A percentile compares a stretch with the other conserved stretches of the same genome.
Conservation (phyloP, 2,888 invertebrate genomes). For the Athalia rosae region DNA sequence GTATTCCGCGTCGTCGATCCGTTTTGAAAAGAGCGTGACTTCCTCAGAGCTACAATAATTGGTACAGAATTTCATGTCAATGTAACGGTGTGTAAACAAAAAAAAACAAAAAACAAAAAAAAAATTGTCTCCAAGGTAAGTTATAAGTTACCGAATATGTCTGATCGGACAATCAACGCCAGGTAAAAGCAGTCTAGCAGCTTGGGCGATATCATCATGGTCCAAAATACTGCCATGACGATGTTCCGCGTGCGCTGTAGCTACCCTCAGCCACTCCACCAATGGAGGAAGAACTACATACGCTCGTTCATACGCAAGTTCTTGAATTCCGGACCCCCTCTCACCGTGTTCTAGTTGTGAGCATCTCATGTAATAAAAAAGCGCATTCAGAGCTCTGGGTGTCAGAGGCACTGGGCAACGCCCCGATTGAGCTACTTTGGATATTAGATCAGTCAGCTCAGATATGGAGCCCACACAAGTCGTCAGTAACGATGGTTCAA, state of each 20-base stretch:
- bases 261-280: conserved; percentile 92
- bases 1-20: conserved; percentile 76
- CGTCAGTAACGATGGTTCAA: conserved; percentile 85
- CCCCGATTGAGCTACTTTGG: conserved; percentile 78
- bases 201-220: conserved; percentile 91
- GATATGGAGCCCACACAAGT: conserved; percentile 91
- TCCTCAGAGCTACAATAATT: conserved; percentile 76
- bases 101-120: conserved; percentile 3
- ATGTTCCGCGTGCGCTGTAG: conserved; percentile 88
- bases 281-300: conserved; percentile 92
- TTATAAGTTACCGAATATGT: conserved; percentile 78
- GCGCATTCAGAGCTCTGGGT: conserved; percentile 83
- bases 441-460: conserved; percentile 83
- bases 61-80: neutral
- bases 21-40: conserved; percentile 73
- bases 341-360: conserved; percentile 87
- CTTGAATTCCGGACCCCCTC: conserved; percentile 77
- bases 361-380: conserved; percentile 95
- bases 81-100: neutral
- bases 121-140: neutral
- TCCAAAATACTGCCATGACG: conserved; percentile 86
- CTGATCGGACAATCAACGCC: conserved; percentile 93
- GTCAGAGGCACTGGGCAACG: conserved; percentile 76
- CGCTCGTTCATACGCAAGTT: conserved; percentile 89
- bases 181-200: conserved; percentile 88